Evolutionary conservation across 2,113 vertebrate genomes (phyloP), one percentile per base, ranked within the genome.

Genomic region (Coregonus clupeaformis): DNA sequence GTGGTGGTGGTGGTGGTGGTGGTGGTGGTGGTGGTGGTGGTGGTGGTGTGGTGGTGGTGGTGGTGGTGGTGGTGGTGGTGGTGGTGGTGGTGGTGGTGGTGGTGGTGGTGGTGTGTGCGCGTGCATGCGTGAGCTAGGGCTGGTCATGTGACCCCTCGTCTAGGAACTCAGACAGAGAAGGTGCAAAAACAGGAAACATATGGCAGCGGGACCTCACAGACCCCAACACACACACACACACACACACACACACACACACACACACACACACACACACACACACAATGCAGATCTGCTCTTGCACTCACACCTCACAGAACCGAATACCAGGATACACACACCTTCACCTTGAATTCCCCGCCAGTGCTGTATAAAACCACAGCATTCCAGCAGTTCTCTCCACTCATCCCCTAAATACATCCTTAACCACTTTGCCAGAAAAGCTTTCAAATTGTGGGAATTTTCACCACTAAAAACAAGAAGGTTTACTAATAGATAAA

Each of bases 181-280:
- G 73, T 24, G 42, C 75, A 84, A 82, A 84, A 86, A 87, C 81
- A 86, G 82, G 81, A 85, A 89, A 86, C 85, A 87, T 72, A 86
- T 85, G 84, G 74, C 60, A 24, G 59, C 32, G 30, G 71, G 79
- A 76, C 20, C 74, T 77, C 70, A 72, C 36, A 14, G 6, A 12
- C 25, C 59, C 14, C 3, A 11, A 73, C 72, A 73, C 57, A 62
- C 71, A 36, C 71, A 71, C 52, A 72, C 32, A 63, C 20, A 60
- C 3, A 72, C 49, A 70, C 49, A 30, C 49, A 29, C 6, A 45
- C 32, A 45, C 32, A 68, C 32, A 68, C 30, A 68, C 32, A 32
- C 27, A 47, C 67, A 49, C 1, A 69, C 36, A 69, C 68, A 69
- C 68, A 70, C 68, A 70, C 68, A 57, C 22, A 55, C 68, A 55